These are phyloP conservation scores for Euphonia xanthogaster DNA, from an alignment of 2,797 vertebrate genomes.

Conservation along the genomic window DNA sequence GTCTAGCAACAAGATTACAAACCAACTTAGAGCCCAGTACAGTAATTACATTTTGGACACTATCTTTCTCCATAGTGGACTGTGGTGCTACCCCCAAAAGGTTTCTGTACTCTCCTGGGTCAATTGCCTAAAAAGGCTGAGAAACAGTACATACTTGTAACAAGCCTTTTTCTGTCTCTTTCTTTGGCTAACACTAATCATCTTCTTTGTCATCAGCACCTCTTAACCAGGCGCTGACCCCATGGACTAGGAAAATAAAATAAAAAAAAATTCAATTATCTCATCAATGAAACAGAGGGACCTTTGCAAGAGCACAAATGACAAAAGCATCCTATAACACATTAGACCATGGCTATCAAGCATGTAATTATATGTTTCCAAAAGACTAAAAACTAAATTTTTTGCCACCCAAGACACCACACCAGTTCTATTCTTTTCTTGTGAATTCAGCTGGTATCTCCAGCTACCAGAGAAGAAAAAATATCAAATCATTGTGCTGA, in stretches of 20 bases:
- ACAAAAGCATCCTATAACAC: background rate
- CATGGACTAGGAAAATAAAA: background rate
- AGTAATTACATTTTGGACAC: background rate
- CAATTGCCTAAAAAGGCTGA: background rate
- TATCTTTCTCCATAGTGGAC: background rate
- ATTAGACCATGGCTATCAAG: background rate
- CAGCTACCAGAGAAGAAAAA: background rate
- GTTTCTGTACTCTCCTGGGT: background rate
- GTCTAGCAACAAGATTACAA: background rate
- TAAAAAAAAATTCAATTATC: background rate
- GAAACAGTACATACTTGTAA: background rate
- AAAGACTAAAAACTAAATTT: background rate
- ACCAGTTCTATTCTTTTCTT: background rate
- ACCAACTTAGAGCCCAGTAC: background rate
- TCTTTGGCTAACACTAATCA: background rate
- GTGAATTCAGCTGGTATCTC: background rate
- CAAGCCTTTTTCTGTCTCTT: background rate
- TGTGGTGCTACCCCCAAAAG: background rate
- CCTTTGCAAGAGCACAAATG: background rate
- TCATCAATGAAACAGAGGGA: background rate
- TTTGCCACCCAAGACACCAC: background rate
- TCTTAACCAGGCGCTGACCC: background rate
- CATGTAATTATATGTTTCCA: background rate
- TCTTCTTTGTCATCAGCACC: background rate
- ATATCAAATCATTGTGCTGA: background rate